These are phyloP conservation scores for Hoplodrina ambigua DNA, from an alignment of 2,888 invertebrate species.

Conservation along the genomic window DNA sequence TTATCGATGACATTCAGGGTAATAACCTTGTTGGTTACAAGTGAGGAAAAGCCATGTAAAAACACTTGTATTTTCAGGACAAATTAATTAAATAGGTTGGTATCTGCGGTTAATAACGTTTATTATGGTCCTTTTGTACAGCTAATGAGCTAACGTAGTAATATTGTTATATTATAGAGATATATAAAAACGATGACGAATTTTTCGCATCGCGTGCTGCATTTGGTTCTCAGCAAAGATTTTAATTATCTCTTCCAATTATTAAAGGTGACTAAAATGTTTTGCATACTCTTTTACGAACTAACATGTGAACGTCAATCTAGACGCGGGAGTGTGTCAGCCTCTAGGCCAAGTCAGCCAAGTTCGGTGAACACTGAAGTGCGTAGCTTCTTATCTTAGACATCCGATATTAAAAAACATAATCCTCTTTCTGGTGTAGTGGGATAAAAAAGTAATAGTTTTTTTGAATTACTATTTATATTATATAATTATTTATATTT, in stretches of 20 bases:
- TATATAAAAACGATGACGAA: slow-evolving; percentile 29
- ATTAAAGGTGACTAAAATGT: slow-evolving; percentile 11
- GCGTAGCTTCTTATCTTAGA: too few relatives aligned
- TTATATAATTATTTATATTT: too few relatives aligned
- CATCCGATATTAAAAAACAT: too few relatives aligned
- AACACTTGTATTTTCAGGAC: slow-evolving; percentile 16
- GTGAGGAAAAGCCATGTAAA: slow-evolving; percentile 7
- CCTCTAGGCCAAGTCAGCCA: too few relatives aligned
- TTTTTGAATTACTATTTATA: too few relatives aligned
- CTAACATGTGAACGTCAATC: not conserved
- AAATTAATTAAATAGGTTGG: not conserved
- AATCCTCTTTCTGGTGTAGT: too few relatives aligned
- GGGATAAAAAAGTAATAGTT: too few relatives aligned
- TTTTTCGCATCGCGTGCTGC: not conserved
- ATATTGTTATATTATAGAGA: not conserved
- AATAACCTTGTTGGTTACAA: slow-evolving; percentile 2
- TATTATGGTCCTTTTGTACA: not conserved
- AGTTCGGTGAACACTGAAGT: too few relatives aligned
- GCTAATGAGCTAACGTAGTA: too few relatives aligned
- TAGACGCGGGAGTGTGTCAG: too few relatives aligned
- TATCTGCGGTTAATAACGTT: slow-evolving; percentile 10
- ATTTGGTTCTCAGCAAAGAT: slow-evolving; percentile 15
- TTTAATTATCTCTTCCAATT: not conserved
- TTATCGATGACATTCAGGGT: not conserved
- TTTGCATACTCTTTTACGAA: not conserved